Evolutionary conservation across 2,797 vertebrate genomes (phyloP), one percentile per base, ranked within the genome.

Genomic region (Melanotaenia boesemani): DNA sequence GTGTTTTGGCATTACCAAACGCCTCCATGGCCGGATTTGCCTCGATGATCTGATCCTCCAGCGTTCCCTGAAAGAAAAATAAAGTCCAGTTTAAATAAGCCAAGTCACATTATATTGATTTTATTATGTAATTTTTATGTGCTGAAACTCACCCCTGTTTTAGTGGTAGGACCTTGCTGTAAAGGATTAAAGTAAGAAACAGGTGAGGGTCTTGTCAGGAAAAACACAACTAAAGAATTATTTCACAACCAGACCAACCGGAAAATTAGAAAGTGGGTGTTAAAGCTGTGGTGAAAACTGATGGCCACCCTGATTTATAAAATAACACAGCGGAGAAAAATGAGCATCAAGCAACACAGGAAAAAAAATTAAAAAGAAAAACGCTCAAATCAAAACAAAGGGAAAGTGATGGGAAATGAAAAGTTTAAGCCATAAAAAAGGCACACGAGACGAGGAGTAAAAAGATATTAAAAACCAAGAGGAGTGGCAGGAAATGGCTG

Each of bases 21-120:
- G 97, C 95, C 84, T 98, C 97, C 96, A 98, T 97, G 82, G 97
- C 97, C 0, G 97, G 97, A 88, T 99, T 99, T 0, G 97, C 97
- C 93, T 99, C 97, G 2, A 98, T 97, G 87, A 99, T 96, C 91
- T 98, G 97, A 93, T 99, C 97, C 90, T 99, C 97, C 2, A 98
- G 94, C 63, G 96, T 98, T 41, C 97, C 97, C 97, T 99, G 63
- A 3, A 28, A 60, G 15, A 61, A 9, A 55, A 18, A 13, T 18
- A 30, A 37, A 48, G 32, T 12, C 1, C 55, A 70, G 41, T 63
- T 0, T n/a, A 9, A 60, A 50, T 4, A 64, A 24, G 8, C 1
- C 0, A 0, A 22, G 2, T 30, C 41, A 65, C 2, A 39, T 48
- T 34, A 30, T 10, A 4, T 20, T 6, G 16, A 48, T 48, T 32